A percentile compares a stretch with the other conserved stretches of the same genome.
These are phyloP conservation scores for Craseonycteris thonglongyai DNA, from an alignment of 2,113 vertebrate genomes.

Conservation along the genomic window DNA sequence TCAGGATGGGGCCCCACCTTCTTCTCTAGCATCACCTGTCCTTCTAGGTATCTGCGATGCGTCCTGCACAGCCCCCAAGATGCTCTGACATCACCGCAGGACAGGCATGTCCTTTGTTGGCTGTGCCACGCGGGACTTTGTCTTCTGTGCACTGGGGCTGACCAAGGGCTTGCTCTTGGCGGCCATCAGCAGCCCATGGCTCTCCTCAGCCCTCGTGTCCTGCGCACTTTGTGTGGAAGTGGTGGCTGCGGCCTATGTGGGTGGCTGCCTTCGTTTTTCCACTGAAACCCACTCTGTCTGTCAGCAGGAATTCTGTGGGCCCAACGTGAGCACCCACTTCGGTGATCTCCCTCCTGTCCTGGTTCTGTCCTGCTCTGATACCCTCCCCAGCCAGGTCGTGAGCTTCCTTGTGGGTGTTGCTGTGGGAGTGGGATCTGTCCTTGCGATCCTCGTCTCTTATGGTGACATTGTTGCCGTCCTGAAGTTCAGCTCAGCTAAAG, in stretches of 20 bases:
- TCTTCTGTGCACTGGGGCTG: slow-evolving; percentile 44
- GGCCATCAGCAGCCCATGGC: slow-evolving; percentile 40
- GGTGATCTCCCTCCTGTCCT: slow-evolving; percentile 58
- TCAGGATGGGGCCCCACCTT: slow-evolving; percentile 29
- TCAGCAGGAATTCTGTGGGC: slow-evolving; percentile 55
- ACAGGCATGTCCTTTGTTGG: slow-evolving; percentile 32
- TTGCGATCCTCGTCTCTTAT: slow-evolving; percentile 39
- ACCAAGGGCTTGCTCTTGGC: slow-evolving; percentile 52
- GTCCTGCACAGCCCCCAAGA: slow-evolving; percentile 42
- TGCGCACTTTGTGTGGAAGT: slow-evolving; percentile 28
- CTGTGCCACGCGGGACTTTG: slow-evolving; percentile 48
- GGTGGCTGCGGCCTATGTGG: neutral
- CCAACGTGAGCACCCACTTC: slow-evolving; percentile 53
- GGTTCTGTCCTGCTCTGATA: slow-evolving; percentile 54
- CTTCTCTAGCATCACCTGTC: slow-evolving; percentile 50
- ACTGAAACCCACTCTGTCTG: slow-evolving; percentile 32
- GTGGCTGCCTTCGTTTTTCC: slow-evolving; percentile 49
- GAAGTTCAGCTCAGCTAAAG: neutral
- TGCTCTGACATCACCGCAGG: slow-evolving; percentile 11
- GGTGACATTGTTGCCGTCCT: neutral
- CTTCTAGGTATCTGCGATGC: slow-evolving; percentile 50
- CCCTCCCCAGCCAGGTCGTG: slow-evolving; percentile 25
- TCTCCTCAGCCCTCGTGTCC: slow-evolving; percentile 27
- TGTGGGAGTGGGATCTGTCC: neutral
- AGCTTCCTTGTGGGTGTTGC: slow-evolving; percentile 9